A percentile compares a stretch with the other conserved stretches of the same genome.
Evolutionary conservation across 92 coral and sea anemone species (phyloP).

Genomic region (Zoanthus solanderi): DNA sequence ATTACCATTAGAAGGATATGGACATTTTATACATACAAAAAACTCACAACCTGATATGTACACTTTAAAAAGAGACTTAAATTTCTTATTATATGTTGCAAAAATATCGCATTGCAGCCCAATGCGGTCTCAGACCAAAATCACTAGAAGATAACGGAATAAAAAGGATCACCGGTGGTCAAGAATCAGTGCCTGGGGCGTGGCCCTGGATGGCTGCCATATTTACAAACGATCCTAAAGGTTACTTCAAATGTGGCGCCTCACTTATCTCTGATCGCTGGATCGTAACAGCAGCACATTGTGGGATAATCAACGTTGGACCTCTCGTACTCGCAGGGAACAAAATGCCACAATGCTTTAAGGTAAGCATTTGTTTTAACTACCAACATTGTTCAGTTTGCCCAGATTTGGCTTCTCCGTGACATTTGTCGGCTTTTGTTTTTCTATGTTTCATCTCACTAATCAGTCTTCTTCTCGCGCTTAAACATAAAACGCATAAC

Average conservation of each 20-base stretch:
- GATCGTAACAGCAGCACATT: constrained; percentile 95
- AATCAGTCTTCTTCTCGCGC: neutral
- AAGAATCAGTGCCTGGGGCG: constrained; percentile 82
- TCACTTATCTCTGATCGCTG: constrained; percentile 87
- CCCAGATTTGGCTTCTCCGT: neutral
- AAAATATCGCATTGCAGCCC: constrained; percentile 12
- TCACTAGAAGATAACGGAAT: constrained; percentile 62
- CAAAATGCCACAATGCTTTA: constrained; percentile 69
- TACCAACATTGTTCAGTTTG: neutral
- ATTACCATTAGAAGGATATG: no score
- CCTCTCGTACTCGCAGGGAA: constrained; percentile 68
- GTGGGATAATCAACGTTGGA: constrained; percentile 71
- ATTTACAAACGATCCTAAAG: constrained; percentile 74
- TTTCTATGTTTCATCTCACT: neutral
- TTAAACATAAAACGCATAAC: no score
- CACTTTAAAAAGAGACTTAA: neutral
- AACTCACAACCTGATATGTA: neutral
- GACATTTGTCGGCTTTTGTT: neutral
- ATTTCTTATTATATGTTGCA: neutral
- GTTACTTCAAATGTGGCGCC: constrained; percentile 96
- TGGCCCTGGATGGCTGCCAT: constrained; percentile 99
- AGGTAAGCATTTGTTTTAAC: constrained; percentile 41
- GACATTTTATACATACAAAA: neutral
- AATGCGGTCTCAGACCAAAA: constrained; percentile 69
- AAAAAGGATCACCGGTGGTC: constrained; percentile 90